Evolutionary conservation across 2,888 invertebrate genomes (phyloP).

Genomic region (Ferdinandea cuprea): DNA sequence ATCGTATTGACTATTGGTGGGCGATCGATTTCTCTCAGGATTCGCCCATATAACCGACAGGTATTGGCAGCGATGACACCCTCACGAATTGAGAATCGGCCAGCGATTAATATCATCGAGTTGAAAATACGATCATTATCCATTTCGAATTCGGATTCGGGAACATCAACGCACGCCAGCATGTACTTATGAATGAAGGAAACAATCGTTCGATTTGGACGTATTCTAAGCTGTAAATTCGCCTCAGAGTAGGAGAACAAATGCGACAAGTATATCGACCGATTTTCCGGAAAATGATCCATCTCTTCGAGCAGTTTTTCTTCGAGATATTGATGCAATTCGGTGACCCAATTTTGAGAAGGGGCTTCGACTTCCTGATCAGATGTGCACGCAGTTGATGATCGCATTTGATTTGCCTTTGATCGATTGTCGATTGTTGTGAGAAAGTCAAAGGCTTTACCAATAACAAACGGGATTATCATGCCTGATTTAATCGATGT

Average conservation of each 20-base stretch:
- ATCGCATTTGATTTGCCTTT: conserved; percentile 58
- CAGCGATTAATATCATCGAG: conserved; percentile 80
- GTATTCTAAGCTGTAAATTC: conserved; percentile 78
- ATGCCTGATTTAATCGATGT: conserved; percentile 78
- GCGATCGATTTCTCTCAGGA: conserved; percentile 79
- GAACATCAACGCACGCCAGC: conserved; percentile 77
- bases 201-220: conserved; percentile 77
- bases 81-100: conserved; percentile 80
- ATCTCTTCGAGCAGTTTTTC: conserved; percentile 77
- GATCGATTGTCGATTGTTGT: conserved; percentile 79
- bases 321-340: conserved; percentile 78
- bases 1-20: conserved; percentile 81
- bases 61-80: conserved; percentile 77
- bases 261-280: conserved; percentile 78
- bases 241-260: conserved; percentile 81
- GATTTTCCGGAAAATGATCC: conserved; percentile 78
- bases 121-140: conserved; percentile 81
- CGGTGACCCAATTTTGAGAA: conserved; percentile 77
- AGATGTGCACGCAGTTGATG: conserved; percentile 45
- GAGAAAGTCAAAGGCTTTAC: conserved; percentile 80
- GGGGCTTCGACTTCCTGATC: conserved; percentile 41
- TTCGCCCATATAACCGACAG: conserved; percentile 76
- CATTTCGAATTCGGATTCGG: conserved; percentile 78
- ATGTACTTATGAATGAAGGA: conserved; percentile 80
- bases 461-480: conserved; percentile 80